Conservation (phyloP, 1,140 invertebrate species). For the Philopotamus ludificatus region DNA sequence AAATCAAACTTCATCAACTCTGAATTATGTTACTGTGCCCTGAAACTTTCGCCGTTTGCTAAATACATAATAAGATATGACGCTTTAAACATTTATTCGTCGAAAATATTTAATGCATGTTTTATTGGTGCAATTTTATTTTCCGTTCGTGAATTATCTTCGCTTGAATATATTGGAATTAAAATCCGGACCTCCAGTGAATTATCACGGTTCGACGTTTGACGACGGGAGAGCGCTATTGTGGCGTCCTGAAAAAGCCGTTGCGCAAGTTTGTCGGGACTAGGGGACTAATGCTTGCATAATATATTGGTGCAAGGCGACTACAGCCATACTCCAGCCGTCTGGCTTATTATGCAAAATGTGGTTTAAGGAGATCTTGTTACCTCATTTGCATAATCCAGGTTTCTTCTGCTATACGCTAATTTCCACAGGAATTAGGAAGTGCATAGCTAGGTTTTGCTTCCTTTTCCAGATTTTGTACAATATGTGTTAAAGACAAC, state of each 20-base stretch:
- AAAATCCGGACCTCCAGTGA: no score
- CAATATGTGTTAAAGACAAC: no score
- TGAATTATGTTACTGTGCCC: slow-evolving; percentile 18
- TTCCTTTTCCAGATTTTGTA: background rate
- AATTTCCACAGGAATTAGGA: slow-evolving; percentile 27
- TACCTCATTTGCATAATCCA: slow-evolving; percentile 27
- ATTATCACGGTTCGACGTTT: no score
- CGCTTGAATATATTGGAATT: no score
- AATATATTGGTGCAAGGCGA: background rate
- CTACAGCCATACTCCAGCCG: background rate
- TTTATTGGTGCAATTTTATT: no score
- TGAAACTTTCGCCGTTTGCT: slow-evolving; percentile 14
- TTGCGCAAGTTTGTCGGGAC: background rate
- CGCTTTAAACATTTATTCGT: no score
- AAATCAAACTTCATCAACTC: slow-evolving; percentile 29
- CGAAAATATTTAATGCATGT: no score
- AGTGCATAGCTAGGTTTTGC: slow-evolving; percentile 7
- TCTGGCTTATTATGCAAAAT: slow-evolving; percentile 29
- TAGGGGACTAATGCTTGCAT: background rate
- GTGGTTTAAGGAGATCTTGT: slow-evolving; percentile 30
- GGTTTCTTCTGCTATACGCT: slow-evolving; percentile 21
- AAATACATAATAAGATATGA: no score
- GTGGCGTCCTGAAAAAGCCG: background rate
- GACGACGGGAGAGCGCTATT: no score
- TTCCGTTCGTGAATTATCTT: no score